Conservation (phyloP, 2,797 vertebrate species). For the Sebastes hubbsi region DNA sequence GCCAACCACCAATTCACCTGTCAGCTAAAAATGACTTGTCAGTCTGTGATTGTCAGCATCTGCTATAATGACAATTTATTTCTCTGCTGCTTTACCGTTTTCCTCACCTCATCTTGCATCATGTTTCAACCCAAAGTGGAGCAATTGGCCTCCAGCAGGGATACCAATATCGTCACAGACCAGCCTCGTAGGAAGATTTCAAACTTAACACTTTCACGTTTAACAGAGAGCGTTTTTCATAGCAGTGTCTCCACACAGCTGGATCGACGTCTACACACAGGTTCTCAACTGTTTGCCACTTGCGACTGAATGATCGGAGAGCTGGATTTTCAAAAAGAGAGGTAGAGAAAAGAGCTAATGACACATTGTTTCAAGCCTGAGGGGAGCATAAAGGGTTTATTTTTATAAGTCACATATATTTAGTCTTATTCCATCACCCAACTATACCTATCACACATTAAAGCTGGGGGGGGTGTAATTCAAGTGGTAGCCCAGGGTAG, state of each 20-base stretch:
- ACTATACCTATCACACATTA: background rate
- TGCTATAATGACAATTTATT: conserved; percentile 71
- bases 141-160: conserved; percentile 38
- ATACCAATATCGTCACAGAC: conserved; percentile 30
- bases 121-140: conserved; percentile 37
- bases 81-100: conserved; percentile 39
- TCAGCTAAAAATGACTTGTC: conserved; percentile 73
- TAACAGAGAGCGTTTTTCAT: conserved; percentile 58
- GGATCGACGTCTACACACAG: conserved; percentile 29
- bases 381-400: background rate
- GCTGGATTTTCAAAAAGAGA: background rate
- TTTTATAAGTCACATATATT: conserved; percentile 1
- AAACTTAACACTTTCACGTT: conserved; percentile 52
- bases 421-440: background rate
- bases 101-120: conserved; percentile 34
- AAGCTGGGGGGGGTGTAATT: no score
- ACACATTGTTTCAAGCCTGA: background rate
- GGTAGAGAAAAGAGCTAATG: background rate
- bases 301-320: background rate
- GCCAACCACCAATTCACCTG: conserved; percentile 57
- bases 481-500: no score
- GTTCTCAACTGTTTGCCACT: conserved; percentile 22
- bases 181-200: conserved; percentile 38
- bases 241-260: conserved; percentile 26
- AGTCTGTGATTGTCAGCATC: conserved; percentile 71